A percentile compares a stretch with the other conserved stretches of the same genome.
These are phyloP conservation scores for Phragmatobia fuliginosa DNA, from an alignment of 2,888 invertebrate species.

Conservation along the genomic window DNA sequence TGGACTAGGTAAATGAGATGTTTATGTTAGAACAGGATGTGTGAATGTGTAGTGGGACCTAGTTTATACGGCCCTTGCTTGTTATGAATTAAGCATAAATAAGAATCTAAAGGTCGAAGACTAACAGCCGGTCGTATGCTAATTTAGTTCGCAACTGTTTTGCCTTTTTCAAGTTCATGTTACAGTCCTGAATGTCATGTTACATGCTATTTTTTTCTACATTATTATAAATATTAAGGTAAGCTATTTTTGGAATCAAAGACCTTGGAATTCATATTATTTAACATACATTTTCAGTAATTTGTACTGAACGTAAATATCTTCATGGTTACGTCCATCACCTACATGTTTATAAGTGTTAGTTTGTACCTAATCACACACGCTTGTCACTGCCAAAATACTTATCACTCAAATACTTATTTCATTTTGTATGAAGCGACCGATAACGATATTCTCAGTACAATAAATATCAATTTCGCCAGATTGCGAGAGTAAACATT, in stretches of 20 bases:
- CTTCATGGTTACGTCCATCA: not conserved
- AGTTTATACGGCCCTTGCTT: slow-evolving; percentile 50
- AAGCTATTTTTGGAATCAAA: slow-evolving; percentile 9
- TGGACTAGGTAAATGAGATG: slow-evolving; percentile 35
- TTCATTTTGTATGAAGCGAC: slow-evolving; percentile 4
- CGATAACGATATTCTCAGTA: slow-evolving; percentile 21
- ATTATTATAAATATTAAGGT: not conserved
- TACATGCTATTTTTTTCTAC: not conserved
- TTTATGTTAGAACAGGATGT: slow-evolving; percentile 48
- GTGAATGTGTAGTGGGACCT: slow-evolving; percentile 45
- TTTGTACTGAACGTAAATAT: not conserved
- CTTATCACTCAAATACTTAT: slow-evolving; percentile 8
- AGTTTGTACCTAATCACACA: slow-evolving; percentile 20
- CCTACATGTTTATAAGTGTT: not conserved
- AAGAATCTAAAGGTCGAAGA: slow-evolving; percentile 66
- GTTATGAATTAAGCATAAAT: slow-evolving; percentile 66
- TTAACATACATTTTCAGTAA: not conserved
- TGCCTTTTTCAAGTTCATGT: slow-evolving; percentile 23
- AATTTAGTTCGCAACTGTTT: slow-evolving; percentile 53
- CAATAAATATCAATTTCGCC: slow-evolving; percentile 20
- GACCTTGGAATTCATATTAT: not conserved
- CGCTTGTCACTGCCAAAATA: slow-evolving; percentile 8
- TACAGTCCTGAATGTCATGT: slow-evolving; percentile 5
- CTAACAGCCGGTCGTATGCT: slow-evolving; percentile 62
- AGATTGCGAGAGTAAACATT: slow-evolving; percentile 48